These are phyloP conservation scores for Platycnemis pennipes DNA, from an alignment of 2,888 invertebrate genomes.

Conservation along the genomic window DNA sequence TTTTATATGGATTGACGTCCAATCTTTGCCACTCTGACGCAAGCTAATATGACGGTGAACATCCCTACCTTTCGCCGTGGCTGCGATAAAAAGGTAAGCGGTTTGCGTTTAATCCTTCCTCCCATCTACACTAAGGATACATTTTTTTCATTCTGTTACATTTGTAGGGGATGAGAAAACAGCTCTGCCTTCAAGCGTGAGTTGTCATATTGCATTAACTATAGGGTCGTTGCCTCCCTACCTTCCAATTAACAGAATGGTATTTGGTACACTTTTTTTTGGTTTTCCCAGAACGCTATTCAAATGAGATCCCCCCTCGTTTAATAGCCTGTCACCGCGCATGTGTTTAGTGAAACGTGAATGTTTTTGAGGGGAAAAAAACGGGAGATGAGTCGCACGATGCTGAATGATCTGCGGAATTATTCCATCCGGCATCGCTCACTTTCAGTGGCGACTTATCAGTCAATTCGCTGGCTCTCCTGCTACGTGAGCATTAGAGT, in stretches of 20 bases:
- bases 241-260: neutral
- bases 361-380: neutral
- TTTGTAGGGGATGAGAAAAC: neutral
- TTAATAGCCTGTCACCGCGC: neutral
- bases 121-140: no score
- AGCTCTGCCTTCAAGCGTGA: neutral
- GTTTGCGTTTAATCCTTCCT: no score
- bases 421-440: neutral
- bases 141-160: no score
- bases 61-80: no score
- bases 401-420: neutral
- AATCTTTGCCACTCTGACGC: no score
- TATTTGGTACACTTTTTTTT: neutral
- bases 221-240: neutral
- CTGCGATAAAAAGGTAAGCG: no score
- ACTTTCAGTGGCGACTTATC: neutral
- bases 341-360: neutral
- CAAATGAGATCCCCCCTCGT: neutral
- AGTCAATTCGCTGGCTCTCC: neutral
- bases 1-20: no score
- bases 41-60: no score
- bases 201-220: neutral
- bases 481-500: neutral
- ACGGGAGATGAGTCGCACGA: neutral
- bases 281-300: neutral